These are phyloP conservation scores for Noctilio leporinus DNA, from an alignment of 2,113 vertebrate species.

Conservation along the genomic window DNA sequence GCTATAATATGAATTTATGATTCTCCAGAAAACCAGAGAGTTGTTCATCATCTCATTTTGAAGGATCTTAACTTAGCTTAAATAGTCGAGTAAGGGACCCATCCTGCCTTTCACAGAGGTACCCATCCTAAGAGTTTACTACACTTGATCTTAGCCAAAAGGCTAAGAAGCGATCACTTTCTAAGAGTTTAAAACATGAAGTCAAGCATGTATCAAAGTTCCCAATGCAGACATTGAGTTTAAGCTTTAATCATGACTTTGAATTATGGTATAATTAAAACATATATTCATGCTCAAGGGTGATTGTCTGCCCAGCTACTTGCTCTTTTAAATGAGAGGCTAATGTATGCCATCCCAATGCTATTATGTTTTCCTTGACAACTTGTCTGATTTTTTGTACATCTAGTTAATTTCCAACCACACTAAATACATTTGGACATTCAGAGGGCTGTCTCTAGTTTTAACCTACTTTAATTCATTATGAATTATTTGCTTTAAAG, in stretches of 20 bases:
- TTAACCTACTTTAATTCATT: conserved; percentile 40
- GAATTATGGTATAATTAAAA: neutral
- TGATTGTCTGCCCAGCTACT: neutral
- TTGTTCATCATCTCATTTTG: neutral
- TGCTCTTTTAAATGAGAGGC: neutral
- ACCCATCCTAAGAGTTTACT: no score
- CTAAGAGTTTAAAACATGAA: neutral
- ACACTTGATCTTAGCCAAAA: no score
- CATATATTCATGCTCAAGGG: neutral
- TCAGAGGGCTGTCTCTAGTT: neutral
- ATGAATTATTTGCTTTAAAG: neutral
- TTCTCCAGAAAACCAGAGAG: neutral
- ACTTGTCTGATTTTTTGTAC: neutral
- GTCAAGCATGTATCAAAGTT: neutral
- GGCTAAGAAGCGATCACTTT: no score
- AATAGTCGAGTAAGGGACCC: neutral
- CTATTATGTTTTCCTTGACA: neutral
- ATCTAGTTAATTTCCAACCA: conserved; percentile 33
- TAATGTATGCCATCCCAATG: neutral
- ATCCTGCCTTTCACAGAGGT: neutral
- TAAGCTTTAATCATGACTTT: neutral
- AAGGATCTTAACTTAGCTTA: neutral
- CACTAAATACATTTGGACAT: conserved; percentile 14
- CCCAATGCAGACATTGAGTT: neutral
- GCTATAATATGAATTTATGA: neutral